A percentile compares a stretch with the other conserved stretches of the same genome.
Evolutionary conservation across 2,113 vertebrate species (phyloP).

Genomic region (Chaetops frenatus): DNA sequence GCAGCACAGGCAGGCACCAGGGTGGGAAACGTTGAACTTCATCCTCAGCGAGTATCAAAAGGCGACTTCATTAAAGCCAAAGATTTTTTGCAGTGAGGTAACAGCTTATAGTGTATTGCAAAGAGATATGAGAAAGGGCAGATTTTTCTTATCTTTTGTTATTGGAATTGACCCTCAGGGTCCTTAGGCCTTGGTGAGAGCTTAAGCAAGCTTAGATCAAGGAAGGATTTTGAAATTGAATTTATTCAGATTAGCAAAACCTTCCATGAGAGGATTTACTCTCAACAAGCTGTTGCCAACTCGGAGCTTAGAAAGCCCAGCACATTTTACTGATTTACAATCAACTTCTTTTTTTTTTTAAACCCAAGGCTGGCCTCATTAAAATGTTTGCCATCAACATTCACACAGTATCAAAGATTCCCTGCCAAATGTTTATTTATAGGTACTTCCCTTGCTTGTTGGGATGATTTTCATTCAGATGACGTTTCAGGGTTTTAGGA

Average conservation of each 20-base stretch:
- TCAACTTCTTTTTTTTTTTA: background rate
- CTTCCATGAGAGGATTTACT: slow-evolving; percentile 81
- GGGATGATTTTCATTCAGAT: background rate
- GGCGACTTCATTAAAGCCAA: slow-evolving; percentile 70
- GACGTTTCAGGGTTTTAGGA: background rate
- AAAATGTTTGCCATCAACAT: slow-evolving; percentile 16
- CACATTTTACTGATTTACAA: slow-evolving; percentile 55
- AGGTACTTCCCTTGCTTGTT: background rate
- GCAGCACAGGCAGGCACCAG: background rate
- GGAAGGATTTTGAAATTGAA: slow-evolving; percentile 89
- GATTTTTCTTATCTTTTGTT: slow-evolving; percentile 79
- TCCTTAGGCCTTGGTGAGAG: slow-evolving; percentile 75
- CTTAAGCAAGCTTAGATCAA: slow-evolving; percentile 89
- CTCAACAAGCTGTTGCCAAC: slow-evolving; percentile 84
- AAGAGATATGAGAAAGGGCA: slow-evolving; percentile 72
- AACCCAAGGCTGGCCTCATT: slow-evolving; percentile 18
- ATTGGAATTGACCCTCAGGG: slow-evolving; percentile 80
- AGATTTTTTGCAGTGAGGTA: slow-evolving; percentile 68
- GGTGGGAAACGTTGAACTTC: slow-evolving; percentile 60
- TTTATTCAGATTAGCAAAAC: slow-evolving; percentile 87
- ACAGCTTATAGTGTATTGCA: slow-evolving; percentile 66
- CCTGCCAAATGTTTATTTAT: slow-evolving; percentile 20
- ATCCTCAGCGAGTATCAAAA: slow-evolving; percentile 56
- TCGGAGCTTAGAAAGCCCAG: slow-evolving; percentile 55
- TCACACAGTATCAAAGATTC: slow-evolving; percentile 3